These are phyloP conservation scores for Dermatophagoides farinae DNA, from an alignment of 1,140 invertebrate species.

Conservation along the genomic window DNA sequence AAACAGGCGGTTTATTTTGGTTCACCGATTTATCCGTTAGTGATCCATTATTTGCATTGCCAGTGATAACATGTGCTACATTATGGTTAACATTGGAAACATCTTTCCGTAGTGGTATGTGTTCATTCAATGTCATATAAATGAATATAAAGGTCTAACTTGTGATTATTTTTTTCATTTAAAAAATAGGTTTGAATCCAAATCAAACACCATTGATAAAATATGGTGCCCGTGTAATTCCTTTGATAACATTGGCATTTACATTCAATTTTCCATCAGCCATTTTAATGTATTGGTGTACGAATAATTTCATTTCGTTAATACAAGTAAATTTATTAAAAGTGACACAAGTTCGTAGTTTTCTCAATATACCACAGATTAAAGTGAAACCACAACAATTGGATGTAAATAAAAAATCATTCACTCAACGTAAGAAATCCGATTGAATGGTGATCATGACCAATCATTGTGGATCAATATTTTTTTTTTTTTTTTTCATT, in stretches of 20 bases:
- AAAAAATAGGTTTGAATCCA: neutral
- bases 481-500: neutral
- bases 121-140: neutral
- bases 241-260: conserved; percentile 14
- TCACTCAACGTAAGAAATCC: conserved; percentile 35
- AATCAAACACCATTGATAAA: neutral
- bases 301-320: conserved; percentile 69
- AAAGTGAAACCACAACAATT: conserved; percentile 34
- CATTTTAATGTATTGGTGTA: conserved; percentile 71
- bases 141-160: conserved; percentile 11
- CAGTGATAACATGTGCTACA: conserved; percentile 57
- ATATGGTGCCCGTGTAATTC: neutral
- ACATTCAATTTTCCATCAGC: conserved; percentile 33
- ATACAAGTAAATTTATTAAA: conserved; percentile 54
- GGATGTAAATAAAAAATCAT: conserved; percentile 47
- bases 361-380: conserved; percentile 54
- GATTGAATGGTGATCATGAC: neutral
- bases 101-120: conserved; percentile 18
- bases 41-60: conserved; percentile 74
- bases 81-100: conserved; percentile 58
- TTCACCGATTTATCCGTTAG: conserved; percentile 69
- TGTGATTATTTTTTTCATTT: conserved; percentile 20
- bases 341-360: conserved; percentile 45
- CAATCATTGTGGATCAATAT: too few species aligned
- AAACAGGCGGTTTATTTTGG: conserved; percentile 72